These are phyloP conservation scores for Sebastolobus alascanus DNA, from an alignment of 2,797 vertebrate species.

Conservation along the genomic window DNA sequence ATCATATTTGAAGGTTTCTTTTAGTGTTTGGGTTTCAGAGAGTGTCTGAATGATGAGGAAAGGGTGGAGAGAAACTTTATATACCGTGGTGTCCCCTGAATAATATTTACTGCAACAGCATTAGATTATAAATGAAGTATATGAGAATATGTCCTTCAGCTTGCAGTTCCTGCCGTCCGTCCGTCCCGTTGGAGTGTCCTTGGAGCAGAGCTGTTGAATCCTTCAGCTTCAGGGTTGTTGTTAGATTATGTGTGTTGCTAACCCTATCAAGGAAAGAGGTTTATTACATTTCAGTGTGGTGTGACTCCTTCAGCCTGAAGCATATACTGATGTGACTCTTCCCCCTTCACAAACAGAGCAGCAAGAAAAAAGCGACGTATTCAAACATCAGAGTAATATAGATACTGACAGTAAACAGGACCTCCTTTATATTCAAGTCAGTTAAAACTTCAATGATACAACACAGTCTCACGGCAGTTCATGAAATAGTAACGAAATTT, in stretches of 20 bases:
- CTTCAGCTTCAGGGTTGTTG: slow-evolving; percentile 26
- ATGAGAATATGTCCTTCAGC: slow-evolving; percentile 18
- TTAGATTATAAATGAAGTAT: neutral
- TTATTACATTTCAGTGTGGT: slow-evolving; percentile 6
- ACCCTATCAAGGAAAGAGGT: slow-evolving; percentile 4
- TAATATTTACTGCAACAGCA: neutral
- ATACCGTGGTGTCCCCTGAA: neutral
- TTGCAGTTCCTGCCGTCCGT: neutral
- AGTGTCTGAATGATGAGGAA: slow-evolving; percentile 1
- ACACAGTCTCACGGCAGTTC: no score
- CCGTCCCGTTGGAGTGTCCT: neutral
- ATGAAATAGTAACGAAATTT: fast-evolving
- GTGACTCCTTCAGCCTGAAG: slow-evolving; percentile 1
- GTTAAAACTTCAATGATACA: neutral
- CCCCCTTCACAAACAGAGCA: neutral
- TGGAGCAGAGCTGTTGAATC: slow-evolving; percentile 7
- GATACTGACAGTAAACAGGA: neutral
- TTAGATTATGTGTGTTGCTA: slow-evolving; percentile 5
- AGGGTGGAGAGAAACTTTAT: neutral
- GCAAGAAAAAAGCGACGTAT: neutral
- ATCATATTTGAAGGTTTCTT: slow-evolving; percentile 3
- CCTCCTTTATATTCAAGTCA: neutral
- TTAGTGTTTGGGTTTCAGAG: slow-evolving; percentile 12
- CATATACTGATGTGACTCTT: neutral
- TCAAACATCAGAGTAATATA: neutral